Base-by-base conservation (phyloP, 2,888 invertebrate species). In the Drosophila silvestris region DNA sequence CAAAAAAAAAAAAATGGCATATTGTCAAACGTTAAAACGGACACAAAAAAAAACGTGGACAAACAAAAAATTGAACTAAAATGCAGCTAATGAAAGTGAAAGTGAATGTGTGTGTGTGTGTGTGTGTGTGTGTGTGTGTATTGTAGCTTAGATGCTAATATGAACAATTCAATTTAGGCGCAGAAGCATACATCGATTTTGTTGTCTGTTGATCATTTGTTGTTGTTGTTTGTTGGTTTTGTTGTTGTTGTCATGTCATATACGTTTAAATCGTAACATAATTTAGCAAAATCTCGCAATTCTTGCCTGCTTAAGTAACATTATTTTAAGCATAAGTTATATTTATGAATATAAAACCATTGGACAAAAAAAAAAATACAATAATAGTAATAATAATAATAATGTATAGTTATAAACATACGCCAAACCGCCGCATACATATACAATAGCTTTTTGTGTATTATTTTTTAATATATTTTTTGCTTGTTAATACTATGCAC, bases 401-500 rank as follows among this genome's bases (percentile, higher is more conserved):
- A 59, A 22, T 58, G 16, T 52, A 30, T 47, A 50, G 47, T 50
- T 61, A 73, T 67, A 57, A 77, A 71, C 77, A 76, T 76, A 77
- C 62, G 79, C 70, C 79, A 60, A 64, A 64, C 53, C 50, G 78
- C 26, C 52, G 28, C 57, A 58, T 41, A 41, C 76, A 79, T 60
- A 76, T 62, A 51, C 77, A 76, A 51, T 72, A 74, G 75, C 59
- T 67, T 75, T 60, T 41, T n/a, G 28, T 51, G 37, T 26, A 35
- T 37, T 30, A 16, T 10, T 30, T 30, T 44, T 22, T 32, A n/a
- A 16, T 37, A 39, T 57, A 39, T 41, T 32, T 58, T 70, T 32
- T 26, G 60, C 56, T 76, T 72, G 56, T 69, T 79, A 81, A 81
- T 81, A 81, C 81, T 79, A 81, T 79, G 81, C 63, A 81, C 74